phyloP scores from a whole-genome alignment of 2,797 vertebrate genomes.

The Astyanax mexicanus region DNA sequence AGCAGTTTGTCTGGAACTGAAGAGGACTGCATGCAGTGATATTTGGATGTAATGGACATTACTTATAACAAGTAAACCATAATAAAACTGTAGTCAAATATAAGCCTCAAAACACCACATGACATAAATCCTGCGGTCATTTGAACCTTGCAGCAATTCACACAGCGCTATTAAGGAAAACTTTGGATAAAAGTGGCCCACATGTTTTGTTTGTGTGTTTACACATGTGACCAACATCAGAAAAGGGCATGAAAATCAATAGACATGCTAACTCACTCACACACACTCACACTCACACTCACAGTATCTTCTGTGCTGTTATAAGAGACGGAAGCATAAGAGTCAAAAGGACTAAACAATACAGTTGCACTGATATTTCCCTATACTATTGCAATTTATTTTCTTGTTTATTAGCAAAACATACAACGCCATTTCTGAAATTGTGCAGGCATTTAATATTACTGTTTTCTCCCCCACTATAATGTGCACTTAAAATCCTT shows the following conservation, averaged over 20 bases:
- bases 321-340: no score
- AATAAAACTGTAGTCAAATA: not conserved
- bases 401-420: no score
- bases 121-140: not conserved
- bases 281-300: not conserved
- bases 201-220: not conserved
- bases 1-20: not conserved
- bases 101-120: not conserved
- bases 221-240: not conserved
- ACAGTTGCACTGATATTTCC: no score
- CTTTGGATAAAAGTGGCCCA: not conserved
- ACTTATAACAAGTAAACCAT: not conserved
- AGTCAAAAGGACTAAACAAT: no score
- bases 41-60: not conserved
- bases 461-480: no score
- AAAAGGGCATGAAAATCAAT: slow-evolving; percentile 5
- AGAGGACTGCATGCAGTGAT: not conserved
- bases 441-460: no score
- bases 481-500: no score
- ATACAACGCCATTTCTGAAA: no score
- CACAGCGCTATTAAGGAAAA: not conserved
- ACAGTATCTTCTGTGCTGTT: no score
- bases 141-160: not conserved
- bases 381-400: no score
- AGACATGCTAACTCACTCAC: not conserved